Percentiles rank a stretch among this genome's conserved stretches.
Evolutionary conservation across 1,140 invertebrate genomes (phyloP).

Genomic region (Atopsyche davidsoni): DNA sequence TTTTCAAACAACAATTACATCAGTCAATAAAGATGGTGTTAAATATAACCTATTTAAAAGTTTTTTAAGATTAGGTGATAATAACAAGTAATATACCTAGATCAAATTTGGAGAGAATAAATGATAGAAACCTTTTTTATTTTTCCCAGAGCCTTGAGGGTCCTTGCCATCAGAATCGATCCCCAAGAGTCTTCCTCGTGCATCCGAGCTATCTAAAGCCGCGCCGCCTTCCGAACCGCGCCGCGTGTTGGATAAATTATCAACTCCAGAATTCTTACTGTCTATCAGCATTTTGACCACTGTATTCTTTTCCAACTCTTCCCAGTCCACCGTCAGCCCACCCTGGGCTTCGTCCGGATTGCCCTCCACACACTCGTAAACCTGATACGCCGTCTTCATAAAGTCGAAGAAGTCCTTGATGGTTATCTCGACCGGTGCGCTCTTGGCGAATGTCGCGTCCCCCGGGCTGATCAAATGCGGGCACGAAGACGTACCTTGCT

Average conservation of each 20-base stretch:
- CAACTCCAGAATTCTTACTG: slow-evolving; percentile 16
- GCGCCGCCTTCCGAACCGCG: slow-evolving; percentile 21
- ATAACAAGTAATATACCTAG: neutral
- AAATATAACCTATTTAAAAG: neutral
- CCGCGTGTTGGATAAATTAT: slow-evolving; percentile 4
- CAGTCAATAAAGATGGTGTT: neutral
- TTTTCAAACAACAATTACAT: neutral
- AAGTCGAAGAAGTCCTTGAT: slow-evolving; percentile 67
- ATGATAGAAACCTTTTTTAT: slow-evolving; percentile 10
- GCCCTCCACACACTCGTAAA: slow-evolving; percentile 56
- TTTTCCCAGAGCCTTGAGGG: neutral
- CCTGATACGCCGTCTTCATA: slow-evolving; percentile 63
- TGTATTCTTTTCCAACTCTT: slow-evolving; percentile 45
- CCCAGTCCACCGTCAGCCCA: slow-evolving; percentile 57
- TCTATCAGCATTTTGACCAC: slow-evolving; percentile 40
- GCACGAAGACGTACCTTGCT: too few species aligned
- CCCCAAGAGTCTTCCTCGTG: slow-evolving; percentile 11
- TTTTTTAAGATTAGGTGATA: neutral
- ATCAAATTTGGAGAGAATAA: neutral
- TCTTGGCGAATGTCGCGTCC: slow-evolving; percentile 32
- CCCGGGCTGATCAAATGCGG: too few species aligned
- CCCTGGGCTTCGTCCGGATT: slow-evolving; percentile 50
- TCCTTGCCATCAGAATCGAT: slow-evolving; percentile 15
- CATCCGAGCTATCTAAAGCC: slow-evolving; percentile 5
- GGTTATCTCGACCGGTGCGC: slow-evolving; percentile 46